These are phyloP conservation scores for Etheostoma spectabile DNA, from an alignment of 2,113 vertebrate species.

Conservation along the genomic window DNA sequence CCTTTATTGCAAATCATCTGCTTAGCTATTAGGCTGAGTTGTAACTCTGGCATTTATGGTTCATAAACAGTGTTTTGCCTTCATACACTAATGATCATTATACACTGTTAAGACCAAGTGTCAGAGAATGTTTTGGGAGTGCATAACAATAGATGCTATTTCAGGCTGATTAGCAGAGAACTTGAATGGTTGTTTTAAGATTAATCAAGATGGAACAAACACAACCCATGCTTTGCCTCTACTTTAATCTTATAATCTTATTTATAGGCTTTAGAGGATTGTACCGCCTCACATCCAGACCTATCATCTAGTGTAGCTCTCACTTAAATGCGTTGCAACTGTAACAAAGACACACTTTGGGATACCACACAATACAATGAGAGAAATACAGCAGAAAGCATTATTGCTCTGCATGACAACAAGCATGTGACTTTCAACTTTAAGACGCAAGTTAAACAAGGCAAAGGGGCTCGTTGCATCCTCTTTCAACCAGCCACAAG, in stretches of 20 bases:
- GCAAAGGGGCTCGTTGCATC: constrained; percentile 43
- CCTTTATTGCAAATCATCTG: constrained; percentile 68
- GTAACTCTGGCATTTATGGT: constrained; percentile 66
- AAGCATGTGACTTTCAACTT: constrained; percentile 29
- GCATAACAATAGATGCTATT: neutral
- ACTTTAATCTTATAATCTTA: neutral
- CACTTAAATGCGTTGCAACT: constrained; percentile 35
- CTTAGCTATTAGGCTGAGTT: constrained; percentile 54
- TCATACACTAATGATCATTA: constrained; percentile 64
- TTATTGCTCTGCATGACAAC: neutral
- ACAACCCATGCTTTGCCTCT: neutral
- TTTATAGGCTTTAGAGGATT: neutral
- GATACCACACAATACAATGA: constrained; percentile 11
- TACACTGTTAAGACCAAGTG: constrained; percentile 48
- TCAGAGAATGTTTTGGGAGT: constrained; percentile 44
- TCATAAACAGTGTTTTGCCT: constrained; percentile 68
- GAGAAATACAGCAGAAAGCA: constrained; percentile 28
- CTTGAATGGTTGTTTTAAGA: constrained; percentile 1
- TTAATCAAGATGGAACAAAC: neutral
- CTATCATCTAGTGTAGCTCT: constrained; percentile 1
- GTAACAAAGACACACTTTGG: constrained; percentile 37
- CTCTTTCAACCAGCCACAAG: constrained; percentile 36
- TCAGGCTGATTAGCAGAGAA: neutral
- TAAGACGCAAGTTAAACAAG: neutral
- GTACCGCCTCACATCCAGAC: neutral